A percentile compares a stretch with the other conserved stretches of the same genome.
Conservation (phyloP, 2,797 vertebrate genomes). For the Lacerta viridis region DNA sequence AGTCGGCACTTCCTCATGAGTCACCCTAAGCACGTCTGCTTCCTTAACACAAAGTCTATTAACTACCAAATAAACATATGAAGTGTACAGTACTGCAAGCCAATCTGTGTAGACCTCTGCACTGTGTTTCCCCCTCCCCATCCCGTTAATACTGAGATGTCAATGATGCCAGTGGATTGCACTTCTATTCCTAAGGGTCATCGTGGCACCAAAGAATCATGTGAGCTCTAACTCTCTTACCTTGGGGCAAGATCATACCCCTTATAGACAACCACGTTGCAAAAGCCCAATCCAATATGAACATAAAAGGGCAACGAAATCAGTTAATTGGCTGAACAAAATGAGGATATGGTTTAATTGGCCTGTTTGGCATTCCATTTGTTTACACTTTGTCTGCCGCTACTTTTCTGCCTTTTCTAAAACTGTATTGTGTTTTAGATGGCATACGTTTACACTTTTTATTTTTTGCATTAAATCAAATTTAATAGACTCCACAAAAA, state of each 20-base stretch:
- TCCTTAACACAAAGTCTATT: neutral
- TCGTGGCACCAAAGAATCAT: neutral
- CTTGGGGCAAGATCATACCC: neutral
- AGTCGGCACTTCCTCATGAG: neutral
- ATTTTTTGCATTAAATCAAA: too few relatives aligned
- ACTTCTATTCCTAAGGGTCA: neutral
- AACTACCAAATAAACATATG: accelerated
- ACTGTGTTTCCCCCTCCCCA: neutral
- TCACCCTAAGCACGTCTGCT: neutral
- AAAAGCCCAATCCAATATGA: neutral
- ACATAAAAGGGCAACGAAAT: too few relatives aligned
- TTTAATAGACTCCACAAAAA: too few relatives aligned
- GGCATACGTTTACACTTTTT: too few relatives aligned
- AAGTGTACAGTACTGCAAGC: accelerated
- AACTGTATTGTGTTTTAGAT: too few relatives aligned
- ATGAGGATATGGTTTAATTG: neutral
- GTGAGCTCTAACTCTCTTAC: neutral
- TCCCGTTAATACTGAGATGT: neutral
- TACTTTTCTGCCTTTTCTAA: too few relatives aligned
- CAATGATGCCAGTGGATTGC: neutral
- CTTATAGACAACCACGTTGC: neutral
- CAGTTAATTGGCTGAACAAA: neutral
- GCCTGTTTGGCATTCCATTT: neutral
- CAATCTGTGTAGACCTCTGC: neutral
- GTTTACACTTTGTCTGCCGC: too few relatives aligned